Base-by-base conservation (phyloP, 2,888 invertebrate genomes). In the Coremacera marginata region DNA sequence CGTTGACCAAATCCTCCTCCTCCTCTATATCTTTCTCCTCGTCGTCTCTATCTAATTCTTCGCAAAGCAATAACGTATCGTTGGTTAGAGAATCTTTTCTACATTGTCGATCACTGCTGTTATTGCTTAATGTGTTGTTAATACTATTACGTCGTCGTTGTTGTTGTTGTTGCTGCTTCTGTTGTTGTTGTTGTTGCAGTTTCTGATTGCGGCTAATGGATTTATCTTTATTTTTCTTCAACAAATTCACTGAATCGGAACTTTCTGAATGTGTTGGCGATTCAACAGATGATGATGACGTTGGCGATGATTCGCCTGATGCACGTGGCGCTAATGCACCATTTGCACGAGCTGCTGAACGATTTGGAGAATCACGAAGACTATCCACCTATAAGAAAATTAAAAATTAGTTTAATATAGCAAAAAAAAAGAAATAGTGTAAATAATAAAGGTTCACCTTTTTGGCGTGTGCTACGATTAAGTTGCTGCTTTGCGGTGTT, bases 401-500 rank as follows among this genome's bases (percentile, higher is more conserved):
- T n/a, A 34, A 27, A 11, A 34, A 31, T 1, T 34, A 37, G 9
- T 63, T n/a, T 9, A 52, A 19, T 52, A 19, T 70, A 14, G 16
- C n/a, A n/a, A n/a, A n/a, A n/a, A n/a, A n/a, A n/a, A 52, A 4
- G 4, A 25, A 19, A 19, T 16, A n/a, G n/a, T 8, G 16, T 25
- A 1, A 44, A 44, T 22, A 7, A 9, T 5, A 49, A 67, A 60
- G 2, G 70, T 67, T 75, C 78, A 90, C 89, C 85, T 90, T 90
- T 83, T 89, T 90, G 77, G 87, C 86, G 79, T 90, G 89, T 52
- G 85, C 92, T 74, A 93, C 92, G 76, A 93, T 88, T 78, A 93
- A 90, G 82, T 91, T 91, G 81, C 91, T 91, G 83, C 92, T 92
- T 86, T 93, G 94, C 82, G 95, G 94, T 78, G 95, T 95, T 83